These are phyloP conservation scores for Eristalinus aeneus DNA, from an alignment of 2,888 invertebrate genomes.

Conservation along the genomic window DNA sequence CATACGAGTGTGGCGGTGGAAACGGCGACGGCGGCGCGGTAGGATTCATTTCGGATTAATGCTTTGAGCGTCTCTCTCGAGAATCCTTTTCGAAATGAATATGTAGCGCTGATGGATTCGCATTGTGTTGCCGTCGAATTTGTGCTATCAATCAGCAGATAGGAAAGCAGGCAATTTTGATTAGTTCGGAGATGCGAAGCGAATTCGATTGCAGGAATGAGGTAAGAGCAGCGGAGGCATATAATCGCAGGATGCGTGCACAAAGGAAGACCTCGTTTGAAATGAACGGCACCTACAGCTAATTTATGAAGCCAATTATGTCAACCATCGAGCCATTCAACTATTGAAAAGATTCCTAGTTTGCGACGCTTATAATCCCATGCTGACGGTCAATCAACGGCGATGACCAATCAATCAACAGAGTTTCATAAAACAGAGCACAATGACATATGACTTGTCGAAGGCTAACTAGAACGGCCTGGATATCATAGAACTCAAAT, in stretches of 20 bases:
- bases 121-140: background rate
- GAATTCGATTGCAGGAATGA: too few species aligned
- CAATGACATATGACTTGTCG: background rate
- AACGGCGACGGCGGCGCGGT: background rate
- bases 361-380: background rate
- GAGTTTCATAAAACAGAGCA: background rate
- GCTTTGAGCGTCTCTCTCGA: background rate
- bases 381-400: background rate
- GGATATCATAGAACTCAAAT: background rate
- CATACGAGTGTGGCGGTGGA: background rate
- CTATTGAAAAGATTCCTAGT: too few species aligned
- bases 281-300: too few species aligned
- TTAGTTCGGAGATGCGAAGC: background rate
- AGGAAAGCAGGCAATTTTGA: too few species aligned
- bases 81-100: constrained; percentile 37
- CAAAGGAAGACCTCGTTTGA: too few species aligned
- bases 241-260: too few species aligned
- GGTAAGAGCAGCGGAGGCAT: too few species aligned
- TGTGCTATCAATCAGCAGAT: background rate
- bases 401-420: background rate
- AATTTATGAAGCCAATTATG: too few species aligned
- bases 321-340: too few species aligned
- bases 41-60: background rate
- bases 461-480: background rate
- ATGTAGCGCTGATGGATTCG: constrained; percentile 6